These are phyloP conservation scores for Cisticola juncidis DNA, from an alignment of 2,113 vertebrate genomes.

Conservation along the genomic window DNA sequence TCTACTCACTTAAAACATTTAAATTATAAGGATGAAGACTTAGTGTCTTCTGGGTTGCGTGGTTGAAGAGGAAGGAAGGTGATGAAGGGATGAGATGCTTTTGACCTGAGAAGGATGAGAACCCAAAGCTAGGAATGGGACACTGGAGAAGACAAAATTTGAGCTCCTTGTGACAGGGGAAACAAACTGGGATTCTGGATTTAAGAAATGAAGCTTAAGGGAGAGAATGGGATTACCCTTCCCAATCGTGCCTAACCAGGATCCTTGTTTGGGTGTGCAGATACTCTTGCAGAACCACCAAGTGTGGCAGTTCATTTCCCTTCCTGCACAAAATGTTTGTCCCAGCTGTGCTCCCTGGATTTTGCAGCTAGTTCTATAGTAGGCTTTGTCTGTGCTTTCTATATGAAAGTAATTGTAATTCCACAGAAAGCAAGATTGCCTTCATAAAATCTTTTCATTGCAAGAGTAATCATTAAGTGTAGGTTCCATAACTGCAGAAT, in stretches of 20 bases:
- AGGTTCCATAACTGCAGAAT: background rate
- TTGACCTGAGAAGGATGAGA: background rate
- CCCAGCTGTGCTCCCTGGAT: background rate
- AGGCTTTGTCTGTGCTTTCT: background rate
- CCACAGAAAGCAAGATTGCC: background rate
- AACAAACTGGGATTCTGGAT: background rate
- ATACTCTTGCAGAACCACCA: background rate
- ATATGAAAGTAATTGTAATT: background rate
- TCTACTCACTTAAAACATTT: background rate
- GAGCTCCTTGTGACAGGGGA: background rate
- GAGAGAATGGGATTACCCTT: background rate
- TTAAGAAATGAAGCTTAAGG: background rate
- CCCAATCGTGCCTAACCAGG: accelerated
- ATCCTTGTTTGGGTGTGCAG: background rate
- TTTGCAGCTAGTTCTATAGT: background rate
- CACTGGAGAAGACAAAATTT: background rate
- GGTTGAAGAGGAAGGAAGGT: background rate
- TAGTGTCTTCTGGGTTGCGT: background rate
- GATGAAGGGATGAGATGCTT: background rate
- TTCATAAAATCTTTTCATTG: background rate
- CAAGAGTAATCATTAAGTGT: background rate
- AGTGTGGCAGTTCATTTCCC: background rate
- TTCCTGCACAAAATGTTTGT: background rate
- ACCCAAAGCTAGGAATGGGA: background rate
- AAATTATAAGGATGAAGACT: background rate